Percentiles rank a stretch among this genome's conserved stretches.
These are phyloP conservation scores for Notarius lentiginosus DNA, from an alignment of 2,113 vertebrate species.

Conservation along the genomic window DNA sequence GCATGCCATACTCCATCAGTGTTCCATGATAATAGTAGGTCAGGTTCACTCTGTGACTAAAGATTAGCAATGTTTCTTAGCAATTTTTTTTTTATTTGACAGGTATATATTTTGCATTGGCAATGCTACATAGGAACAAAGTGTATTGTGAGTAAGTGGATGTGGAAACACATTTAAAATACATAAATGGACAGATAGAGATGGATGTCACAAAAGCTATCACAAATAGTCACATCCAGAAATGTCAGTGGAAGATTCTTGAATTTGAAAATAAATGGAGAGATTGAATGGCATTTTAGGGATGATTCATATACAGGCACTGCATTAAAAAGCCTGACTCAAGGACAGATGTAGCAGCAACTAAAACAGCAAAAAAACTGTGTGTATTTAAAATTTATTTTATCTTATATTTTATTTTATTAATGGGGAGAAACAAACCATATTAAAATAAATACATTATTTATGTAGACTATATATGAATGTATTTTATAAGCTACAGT, in stretches of 20 bases:
- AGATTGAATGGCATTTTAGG: constrained; percentile 18
- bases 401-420: neutral
- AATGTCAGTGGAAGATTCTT: constrained; percentile 10
- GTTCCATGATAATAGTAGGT: constrained; percentile 34
- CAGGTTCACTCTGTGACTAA: constrained; percentile 25
- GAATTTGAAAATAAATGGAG: constrained; percentile 12
- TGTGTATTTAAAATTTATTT: neutral
- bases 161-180: neutral
- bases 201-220: neutral
- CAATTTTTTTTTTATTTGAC: constrained; percentile 30
- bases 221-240: neutral
- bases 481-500: neutral
- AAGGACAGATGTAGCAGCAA: constrained; percentile 2
- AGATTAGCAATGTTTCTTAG: constrained; percentile 23
- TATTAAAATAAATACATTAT: neutral
- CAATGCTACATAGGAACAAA: neutral
- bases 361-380: neutral
- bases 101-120: neutral
- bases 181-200: neutral
- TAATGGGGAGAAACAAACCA: neutral
- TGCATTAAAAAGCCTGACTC: constrained; percentile 22
- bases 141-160: neutral
- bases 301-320: constrained; percentile 1
- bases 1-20: constrained; percentile 31
- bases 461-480: neutral